phyloP scores from a whole-genome alignment of 2,888 invertebrate species.

The Lobophora halterata region DNA sequence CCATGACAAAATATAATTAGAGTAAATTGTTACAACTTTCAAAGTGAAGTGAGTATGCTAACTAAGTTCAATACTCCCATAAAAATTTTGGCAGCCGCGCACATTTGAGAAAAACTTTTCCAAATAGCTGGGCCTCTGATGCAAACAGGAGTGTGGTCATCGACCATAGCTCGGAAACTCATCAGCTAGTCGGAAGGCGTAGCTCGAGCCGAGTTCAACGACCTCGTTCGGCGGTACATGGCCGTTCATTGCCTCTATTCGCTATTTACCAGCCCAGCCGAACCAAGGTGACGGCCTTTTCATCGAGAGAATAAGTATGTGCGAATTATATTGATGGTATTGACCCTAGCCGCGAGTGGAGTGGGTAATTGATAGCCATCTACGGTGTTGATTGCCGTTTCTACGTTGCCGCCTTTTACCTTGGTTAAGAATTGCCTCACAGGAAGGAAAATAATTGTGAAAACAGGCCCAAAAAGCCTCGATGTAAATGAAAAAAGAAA shows the following conservation, averaged over 20 bases:
- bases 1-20: conserved; percentile 5
- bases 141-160: conserved; percentile 39
- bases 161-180: conserved; percentile 51
- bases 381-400: too few species aligned
- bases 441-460: too few species aligned
- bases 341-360: too few species aligned
- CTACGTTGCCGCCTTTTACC: too few species aligned
- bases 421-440: too few species aligned
- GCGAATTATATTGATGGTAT: conserved; percentile 44
- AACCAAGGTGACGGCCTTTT: conserved; percentile 70
- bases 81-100: conserved; percentile 22
- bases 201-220: conserved; percentile 53
- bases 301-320: conserved; percentile 33
- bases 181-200: conserved; percentile 58
- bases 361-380: too few species aligned
- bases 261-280: conserved; percentile 50
- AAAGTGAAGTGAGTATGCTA: conserved; percentile 1
- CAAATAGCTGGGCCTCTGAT: conserved; percentile 24
- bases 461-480: too few species aligned
- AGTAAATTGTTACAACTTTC: conserved; percentile 1
- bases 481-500: too few species aligned
- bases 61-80: conserved; percentile 42
- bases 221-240: conserved; percentile 64
- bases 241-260: conserved; percentile 58
- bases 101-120: conserved; percentile 9